Evolutionary conservation across 2,888 invertebrate species (phyloP).

Genomic region (Platycheirus albimanus): DNA sequence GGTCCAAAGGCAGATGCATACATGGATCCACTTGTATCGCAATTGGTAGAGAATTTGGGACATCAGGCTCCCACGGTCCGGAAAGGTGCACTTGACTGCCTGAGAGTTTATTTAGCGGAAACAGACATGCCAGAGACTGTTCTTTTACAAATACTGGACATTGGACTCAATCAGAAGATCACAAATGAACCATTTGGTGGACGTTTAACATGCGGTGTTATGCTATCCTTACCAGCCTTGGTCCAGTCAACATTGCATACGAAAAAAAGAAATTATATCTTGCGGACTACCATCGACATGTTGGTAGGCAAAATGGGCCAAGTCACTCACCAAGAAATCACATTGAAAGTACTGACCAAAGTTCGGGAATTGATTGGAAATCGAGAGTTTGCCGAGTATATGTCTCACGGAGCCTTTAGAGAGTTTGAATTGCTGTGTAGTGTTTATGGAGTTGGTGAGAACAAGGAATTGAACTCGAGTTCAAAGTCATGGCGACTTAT

Average conservation of each 20-base stretch:
- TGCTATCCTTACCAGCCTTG: slow-evolving; percentile 86
- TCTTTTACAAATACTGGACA: slow-evolving; percentile 86
- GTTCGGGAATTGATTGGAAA: slow-evolving; percentile 88
- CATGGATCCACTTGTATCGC: slow-evolving; percentile 86
- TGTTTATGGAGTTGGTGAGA: slow-evolving; percentile 83
- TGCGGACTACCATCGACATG: slow-evolving; percentile 84
- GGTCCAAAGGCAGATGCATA: slow-evolving; percentile 87
- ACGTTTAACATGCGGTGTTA: slow-evolving; percentile 86
- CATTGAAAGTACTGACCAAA: slow-evolving; percentile 87
- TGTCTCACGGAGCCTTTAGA: slow-evolving; percentile 83
- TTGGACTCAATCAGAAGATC: slow-evolving; percentile 85
- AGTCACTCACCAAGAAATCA: slow-evolving; percentile 86
- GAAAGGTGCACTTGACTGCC: slow-evolving; percentile 90
- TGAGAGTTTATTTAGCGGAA: slow-evolving; percentile 88
- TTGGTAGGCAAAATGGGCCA: slow-evolving; percentile 85
- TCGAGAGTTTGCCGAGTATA: slow-evolving; percentile 86
- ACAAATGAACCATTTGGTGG: slow-evolving; percentile 84
- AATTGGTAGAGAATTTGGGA: slow-evolving; percentile 90
- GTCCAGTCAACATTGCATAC: slow-evolving; percentile 84
- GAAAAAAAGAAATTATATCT: slow-evolving; percentile 83
- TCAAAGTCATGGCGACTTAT: slow-evolving; percentile 65
- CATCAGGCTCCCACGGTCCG: slow-evolving; percentile 91
- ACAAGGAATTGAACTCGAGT: slow-evolving; percentile 53
- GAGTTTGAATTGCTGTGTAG: slow-evolving; percentile 86
- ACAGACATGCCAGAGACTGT: slow-evolving; percentile 88